Evolutionary conservation across 2,888 invertebrate species (phyloP).

Genomic region (Bellardia bayeri): DNA sequence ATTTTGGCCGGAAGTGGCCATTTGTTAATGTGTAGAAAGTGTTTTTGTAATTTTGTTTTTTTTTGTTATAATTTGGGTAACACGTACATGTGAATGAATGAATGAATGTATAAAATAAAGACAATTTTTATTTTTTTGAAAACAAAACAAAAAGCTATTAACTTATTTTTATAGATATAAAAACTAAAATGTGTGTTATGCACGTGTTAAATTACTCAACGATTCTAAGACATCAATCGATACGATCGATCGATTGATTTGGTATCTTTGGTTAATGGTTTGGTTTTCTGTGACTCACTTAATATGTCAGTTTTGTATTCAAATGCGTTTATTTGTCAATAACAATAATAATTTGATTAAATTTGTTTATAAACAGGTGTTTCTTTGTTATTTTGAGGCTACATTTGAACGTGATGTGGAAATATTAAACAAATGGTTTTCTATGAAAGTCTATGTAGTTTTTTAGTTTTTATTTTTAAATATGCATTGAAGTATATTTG

Average conservation of each 20-base stretch:
- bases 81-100: conserved; percentile 61
- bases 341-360: conserved; percentile 71
- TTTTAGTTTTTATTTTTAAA: background rate
- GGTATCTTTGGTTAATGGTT: background rate
- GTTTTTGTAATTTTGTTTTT: conserved; percentile 65
- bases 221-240: conserved; percentile 32
- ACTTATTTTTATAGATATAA: no score
- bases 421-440: conserved; percentile 31
- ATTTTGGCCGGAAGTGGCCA: conserved; percentile 70
- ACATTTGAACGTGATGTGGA: conserved; percentile 50
- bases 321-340: conserved; percentile 65
- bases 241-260: conserved; percentile 22
- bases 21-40: conserved; percentile 70
- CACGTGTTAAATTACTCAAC: conserved; percentile 66
- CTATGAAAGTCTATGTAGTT: conserved; percentile 6
- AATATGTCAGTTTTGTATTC: conserved; percentile 34
- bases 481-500: background rate
- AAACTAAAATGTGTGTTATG: conserved; percentile 63
- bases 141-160: background rate
- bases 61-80: conserved; percentile 69
- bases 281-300: conserved; percentile 38
- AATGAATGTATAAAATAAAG: conserved; percentile 29
- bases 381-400: conserved; percentile 69
- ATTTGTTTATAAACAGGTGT: conserved; percentile 72
- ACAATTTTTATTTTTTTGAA: conserved; percentile 11